Evolutionary conservation across 1,140 invertebrate species (phyloP).

Genomic region (Aphelinus atriplicis): DNA sequence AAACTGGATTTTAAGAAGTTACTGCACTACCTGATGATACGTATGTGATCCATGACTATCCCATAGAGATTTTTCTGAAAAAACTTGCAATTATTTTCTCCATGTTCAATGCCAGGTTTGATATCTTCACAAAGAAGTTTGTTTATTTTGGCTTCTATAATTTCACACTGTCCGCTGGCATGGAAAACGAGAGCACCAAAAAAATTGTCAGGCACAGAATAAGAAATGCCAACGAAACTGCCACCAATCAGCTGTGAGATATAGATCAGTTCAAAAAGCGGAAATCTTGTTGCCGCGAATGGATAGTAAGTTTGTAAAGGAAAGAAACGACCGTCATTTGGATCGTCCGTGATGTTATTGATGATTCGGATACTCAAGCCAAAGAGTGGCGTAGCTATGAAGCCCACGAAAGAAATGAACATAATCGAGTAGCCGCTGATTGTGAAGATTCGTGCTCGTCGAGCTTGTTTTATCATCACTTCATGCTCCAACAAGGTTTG

Average conservation of each 20-base stretch:
- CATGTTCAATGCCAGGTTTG: not conserved
- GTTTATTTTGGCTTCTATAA: not conserved
- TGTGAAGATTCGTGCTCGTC: constrained; percentile 7
- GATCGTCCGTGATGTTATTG: constrained; percentile 23
- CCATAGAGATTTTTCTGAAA: not conserved
- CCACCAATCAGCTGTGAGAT: not conserved
- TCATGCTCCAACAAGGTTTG: not conserved
- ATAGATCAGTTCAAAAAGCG: constrained; percentile 16
- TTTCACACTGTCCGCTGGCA: constrained; percentile 7
- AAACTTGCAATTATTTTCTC: not conserved
- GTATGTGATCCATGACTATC: not conserved
- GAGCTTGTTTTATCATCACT: constrained; percentile 3
- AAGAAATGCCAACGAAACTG: not conserved
- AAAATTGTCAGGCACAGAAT: constrained; percentile 26
- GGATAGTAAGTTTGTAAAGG: constrained; percentile 19
- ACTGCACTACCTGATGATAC: not conserved
- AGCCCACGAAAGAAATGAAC: not conserved
- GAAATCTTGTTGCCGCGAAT: not conserved
- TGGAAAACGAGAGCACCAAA: constrained; percentile 24
- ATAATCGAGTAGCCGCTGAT: constrained; percentile 9
- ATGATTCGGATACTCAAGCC: constrained; percentile 5
- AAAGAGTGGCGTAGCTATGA: not conserved
- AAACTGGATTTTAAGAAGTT: no score
- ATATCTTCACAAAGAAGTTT: not conserved
- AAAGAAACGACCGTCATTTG: not conserved